Evolutionary conservation across 2,113 vertebrate genomes (phyloP).

Genomic region (Butorides virescens): DNA sequence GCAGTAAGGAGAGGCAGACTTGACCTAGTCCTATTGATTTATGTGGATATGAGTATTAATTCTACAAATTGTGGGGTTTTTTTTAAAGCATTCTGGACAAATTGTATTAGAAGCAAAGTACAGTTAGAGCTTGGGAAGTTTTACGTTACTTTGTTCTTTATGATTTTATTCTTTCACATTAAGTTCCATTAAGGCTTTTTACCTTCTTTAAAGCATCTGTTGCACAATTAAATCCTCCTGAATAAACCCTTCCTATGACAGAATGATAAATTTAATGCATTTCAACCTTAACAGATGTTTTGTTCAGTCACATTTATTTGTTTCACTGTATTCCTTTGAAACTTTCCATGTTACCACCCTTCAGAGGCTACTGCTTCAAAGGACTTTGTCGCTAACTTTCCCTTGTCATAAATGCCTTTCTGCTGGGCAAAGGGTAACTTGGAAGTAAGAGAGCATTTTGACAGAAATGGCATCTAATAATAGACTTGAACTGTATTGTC

Average conservation of each 20-base stretch:
- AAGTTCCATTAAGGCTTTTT: background rate
- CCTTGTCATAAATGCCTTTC: background rate
- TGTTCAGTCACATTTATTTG: background rate
- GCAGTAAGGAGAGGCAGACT: conserved; percentile 12
- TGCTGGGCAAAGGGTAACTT: background rate
- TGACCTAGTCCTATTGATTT: background rate
- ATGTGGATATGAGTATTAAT: background rate
- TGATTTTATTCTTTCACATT: background rate
- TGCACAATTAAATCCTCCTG: background rate
- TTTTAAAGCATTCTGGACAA: background rate
- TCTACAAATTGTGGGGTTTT: background rate
- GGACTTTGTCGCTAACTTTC: background rate
- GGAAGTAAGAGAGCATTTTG: background rate
- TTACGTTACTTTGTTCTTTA: background rate
- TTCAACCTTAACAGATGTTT: background rate
- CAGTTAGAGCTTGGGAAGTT: background rate
- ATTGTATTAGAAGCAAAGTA: background rate
- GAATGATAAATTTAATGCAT: background rate
- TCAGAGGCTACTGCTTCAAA: background rate
- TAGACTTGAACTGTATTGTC: background rate
- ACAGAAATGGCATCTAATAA: background rate
- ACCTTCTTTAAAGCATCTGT: background rate
- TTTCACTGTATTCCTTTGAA: background rate
- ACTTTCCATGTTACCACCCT: background rate
- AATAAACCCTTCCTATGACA: background rate